Evolutionary conservation across 2,113 vertebrate genomes (phyloP).

Genomic region (Dipodomys merriami): DNA sequence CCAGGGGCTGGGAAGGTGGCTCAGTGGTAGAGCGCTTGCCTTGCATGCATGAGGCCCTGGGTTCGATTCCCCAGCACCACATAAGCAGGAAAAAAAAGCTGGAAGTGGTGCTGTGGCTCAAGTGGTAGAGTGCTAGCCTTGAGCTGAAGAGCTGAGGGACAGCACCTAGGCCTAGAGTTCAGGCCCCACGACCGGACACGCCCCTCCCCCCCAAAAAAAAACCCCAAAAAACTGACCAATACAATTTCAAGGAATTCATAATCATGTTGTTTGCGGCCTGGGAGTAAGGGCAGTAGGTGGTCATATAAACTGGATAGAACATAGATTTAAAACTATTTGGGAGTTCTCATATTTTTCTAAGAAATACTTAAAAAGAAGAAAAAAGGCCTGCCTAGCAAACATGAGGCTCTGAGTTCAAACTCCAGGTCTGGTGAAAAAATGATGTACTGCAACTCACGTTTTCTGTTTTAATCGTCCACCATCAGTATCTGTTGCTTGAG

Average conservation of each 20-base stretch:
- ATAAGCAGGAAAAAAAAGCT: too few species aligned
- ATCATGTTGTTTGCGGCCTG: not conserved
- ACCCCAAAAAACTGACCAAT: not conserved
- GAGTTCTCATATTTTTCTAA: slow-evolving; percentile 17
- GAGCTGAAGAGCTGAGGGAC: too few species aligned
- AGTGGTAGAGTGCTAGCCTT: too few species aligned
- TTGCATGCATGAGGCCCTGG: too few species aligned
- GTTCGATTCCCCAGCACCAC: too few species aligned
- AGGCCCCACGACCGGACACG: too few species aligned
- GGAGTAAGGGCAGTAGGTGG: not conserved
- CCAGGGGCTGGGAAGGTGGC: not conserved
- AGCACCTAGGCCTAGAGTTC: too few species aligned
- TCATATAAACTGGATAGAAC: not conserved
- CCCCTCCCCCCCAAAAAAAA: too few species aligned
- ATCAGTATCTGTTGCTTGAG: slow-evolving; percentile 92
- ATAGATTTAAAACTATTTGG: slow-evolving; percentile 15
- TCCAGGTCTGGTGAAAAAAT: not conserved
- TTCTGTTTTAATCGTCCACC: slow-evolving; percentile 98
- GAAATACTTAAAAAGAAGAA: slow-evolving; percentile 51
- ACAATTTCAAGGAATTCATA: not conserved
- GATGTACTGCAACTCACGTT: slow-evolving; percentile 89
- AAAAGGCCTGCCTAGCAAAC: not conserved
- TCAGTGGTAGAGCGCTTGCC: too few species aligned
- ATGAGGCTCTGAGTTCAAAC: too few species aligned
- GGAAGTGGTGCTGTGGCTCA: too few species aligned